Percentiles rank a stretch among this genome's conserved stretches.
Evolutionary conservation across 2,113 vertebrate genomes (phyloP).

Genomic region (Prionailurus bengalensis): DNA sequence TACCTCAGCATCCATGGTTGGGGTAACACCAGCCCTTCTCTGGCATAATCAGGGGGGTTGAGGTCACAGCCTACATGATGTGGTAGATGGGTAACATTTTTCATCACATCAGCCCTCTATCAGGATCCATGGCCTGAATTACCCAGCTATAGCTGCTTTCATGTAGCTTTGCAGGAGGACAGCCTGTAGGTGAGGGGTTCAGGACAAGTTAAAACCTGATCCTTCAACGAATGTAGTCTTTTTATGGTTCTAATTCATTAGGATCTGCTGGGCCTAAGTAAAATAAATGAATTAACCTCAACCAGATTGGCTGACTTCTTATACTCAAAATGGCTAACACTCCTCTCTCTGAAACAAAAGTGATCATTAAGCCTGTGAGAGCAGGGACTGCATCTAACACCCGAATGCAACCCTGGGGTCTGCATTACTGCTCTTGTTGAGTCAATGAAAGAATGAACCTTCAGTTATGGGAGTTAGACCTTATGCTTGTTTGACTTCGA

Average conservation of each 20-base stretch:
- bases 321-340: not conserved
- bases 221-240: not conserved
- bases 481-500: not conserved
- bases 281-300: conserved; percentile 29
- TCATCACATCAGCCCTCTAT: not conserved
- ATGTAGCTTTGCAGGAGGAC: not conserved
- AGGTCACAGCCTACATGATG: not conserved
- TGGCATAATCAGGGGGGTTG: not conserved
- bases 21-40: not conserved
- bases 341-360: conserved; percentile 12
- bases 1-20: not conserved
- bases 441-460: not conserved
- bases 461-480: not conserved
- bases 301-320: not conserved
- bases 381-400: not conserved
- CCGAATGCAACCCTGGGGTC: not conserved
- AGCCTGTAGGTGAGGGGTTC: not conserved
- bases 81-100: not conserved
- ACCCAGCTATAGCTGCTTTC: not conserved
- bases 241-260: not conserved
- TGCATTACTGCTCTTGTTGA: not conserved
- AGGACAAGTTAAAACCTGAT: not conserved
- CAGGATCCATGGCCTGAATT: not conserved
- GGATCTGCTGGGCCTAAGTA: not conserved
- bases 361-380: not conserved